phyloP scores from a whole-genome alignment of 2,888 invertebrate genomes.

The Camponotus fellah region DNA sequence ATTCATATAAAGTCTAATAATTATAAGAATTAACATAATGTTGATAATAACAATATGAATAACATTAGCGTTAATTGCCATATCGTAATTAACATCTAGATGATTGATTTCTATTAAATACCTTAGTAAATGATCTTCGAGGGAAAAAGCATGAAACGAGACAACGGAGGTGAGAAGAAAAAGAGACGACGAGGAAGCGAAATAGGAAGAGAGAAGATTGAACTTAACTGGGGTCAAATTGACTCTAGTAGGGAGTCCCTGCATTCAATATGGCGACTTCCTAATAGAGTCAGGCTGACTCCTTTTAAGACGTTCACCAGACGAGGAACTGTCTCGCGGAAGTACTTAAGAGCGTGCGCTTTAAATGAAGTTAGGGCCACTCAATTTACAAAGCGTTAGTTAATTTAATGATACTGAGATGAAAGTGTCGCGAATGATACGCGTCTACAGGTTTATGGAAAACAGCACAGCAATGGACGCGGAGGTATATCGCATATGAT shows the following conservation, averaged over 20 bases:
- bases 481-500: not conserved
- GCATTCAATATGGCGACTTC: conserved; percentile 94
- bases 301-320: conserved; percentile 91
- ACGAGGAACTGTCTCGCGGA: conserved; percentile 61
- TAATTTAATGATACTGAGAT: conserved; percentile 45
- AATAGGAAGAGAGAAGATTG: conserved; percentile 82
- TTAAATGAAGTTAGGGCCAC: conserved; percentile 61
- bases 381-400: conserved; percentile 63
- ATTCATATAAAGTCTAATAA: not conserved
- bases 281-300: conserved; percentile 99
- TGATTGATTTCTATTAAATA: conserved; percentile 64
- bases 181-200: conserved; percentile 34
- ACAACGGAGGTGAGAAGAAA: conserved; percentile 49
- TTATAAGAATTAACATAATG: not conserved
- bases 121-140: conserved; percentile 52
- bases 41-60: no score
- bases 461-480: not conserved
- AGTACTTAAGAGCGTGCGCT: conserved; percentile 64
- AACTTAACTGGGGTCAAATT: conserved; percentile 96
- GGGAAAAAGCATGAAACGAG: conserved; percentile 53
- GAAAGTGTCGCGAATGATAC: conserved; percentile 4
- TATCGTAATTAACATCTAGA: conserved; percentile 65
- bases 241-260: conserved; percentile 99
- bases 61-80: conserved; percentile 52
- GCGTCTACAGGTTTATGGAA: not conserved